Percentiles rank a stretch among this genome's conserved stretches.
These are phyloP conservation scores for Merodon equestris DNA, from an alignment of 2,888 invertebrate genomes.

Conservation along the genomic window DNA sequence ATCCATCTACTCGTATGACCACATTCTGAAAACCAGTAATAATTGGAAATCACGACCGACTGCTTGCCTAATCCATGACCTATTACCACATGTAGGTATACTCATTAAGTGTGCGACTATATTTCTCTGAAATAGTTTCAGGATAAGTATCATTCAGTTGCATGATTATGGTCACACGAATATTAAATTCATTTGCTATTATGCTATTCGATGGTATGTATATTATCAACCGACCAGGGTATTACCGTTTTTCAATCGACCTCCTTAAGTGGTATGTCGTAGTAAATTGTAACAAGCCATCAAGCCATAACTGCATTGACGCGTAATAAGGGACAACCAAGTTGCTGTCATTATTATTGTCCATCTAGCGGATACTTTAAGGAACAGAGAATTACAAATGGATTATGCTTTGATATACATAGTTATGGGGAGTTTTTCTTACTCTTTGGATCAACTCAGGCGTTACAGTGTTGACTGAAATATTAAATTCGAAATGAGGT, in stretches of 20 bases:
- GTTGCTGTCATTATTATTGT: conserved; percentile 36
- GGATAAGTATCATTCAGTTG: not conserved
- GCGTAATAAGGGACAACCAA: conserved; percentile 42
- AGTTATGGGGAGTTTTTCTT: conserved; percentile 9
- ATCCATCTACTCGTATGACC: too few species aligned
- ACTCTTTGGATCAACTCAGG: not conserved
- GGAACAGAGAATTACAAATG: conserved; percentile 3
- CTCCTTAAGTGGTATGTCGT: not conserved
- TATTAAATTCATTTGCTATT: too few species aligned
- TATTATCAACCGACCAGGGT: not conserved
- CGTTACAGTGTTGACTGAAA: not conserved
- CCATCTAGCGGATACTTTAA: conserved; percentile 7
- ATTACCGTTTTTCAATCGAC: not conserved
- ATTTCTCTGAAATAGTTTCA: too few species aligned
- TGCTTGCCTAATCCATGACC: too few species aligned
- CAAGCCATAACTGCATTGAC: conserved; percentile 23
- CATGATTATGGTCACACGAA: too few species aligned
- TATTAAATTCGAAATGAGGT: conserved; percentile 7
- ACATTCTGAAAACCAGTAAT: too few species aligned
- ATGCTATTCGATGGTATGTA: too few species aligned
- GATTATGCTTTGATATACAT: conserved; percentile 5
- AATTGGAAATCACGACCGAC: too few species aligned
- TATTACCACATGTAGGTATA: too few species aligned
- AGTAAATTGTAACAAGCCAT: too few species aligned
- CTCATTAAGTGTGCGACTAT: too few species aligned